A percentile compares a stretch with the other conserved stretches of the same genome.
Evolutionary conservation across 2,113 vertebrate species (phyloP).

Genomic region (Asarcornis scutulata): DNA sequence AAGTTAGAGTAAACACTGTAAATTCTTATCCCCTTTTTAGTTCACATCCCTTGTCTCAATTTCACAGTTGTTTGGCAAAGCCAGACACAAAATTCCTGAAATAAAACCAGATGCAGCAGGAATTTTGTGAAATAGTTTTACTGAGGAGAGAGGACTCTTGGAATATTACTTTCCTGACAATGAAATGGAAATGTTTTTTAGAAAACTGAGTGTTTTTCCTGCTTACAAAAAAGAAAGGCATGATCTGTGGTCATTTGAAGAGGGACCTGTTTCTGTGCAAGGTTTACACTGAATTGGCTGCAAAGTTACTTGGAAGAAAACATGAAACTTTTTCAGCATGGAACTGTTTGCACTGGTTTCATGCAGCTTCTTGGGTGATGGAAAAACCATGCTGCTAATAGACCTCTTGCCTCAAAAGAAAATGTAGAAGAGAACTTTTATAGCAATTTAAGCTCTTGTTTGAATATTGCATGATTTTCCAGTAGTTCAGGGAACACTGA

Average conservation of each 20-base stretch:
- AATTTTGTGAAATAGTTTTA: neutral
- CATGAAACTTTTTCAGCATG: neutral
- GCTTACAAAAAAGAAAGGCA: neutral
- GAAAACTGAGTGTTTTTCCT: rapidly evolving
- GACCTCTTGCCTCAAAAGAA: neutral
- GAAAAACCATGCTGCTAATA: neutral
- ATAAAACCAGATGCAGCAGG: neutral
- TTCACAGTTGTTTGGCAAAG: neutral
- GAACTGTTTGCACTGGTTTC: neutral
- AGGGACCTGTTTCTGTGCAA: neutral
- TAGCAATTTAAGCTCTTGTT: neutral
- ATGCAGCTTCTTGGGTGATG: neutral
- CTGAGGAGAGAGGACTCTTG: neutral
- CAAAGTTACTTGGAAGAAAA: neutral
- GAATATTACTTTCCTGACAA: neutral
- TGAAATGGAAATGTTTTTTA: neutral
- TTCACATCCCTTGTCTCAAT: neutral
- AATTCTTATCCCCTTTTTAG: neutral
- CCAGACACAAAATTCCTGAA: neutral
- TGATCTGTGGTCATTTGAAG: neutral
- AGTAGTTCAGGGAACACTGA: neutral
- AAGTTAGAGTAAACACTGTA: neutral
- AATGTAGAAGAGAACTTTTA: neutral
- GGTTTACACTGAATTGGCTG: neutral
- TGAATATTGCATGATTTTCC: rapidly evolving